Conservation (phyloP, 2,113 vertebrate species). For the Micronycteris hirsuta region DNA sequence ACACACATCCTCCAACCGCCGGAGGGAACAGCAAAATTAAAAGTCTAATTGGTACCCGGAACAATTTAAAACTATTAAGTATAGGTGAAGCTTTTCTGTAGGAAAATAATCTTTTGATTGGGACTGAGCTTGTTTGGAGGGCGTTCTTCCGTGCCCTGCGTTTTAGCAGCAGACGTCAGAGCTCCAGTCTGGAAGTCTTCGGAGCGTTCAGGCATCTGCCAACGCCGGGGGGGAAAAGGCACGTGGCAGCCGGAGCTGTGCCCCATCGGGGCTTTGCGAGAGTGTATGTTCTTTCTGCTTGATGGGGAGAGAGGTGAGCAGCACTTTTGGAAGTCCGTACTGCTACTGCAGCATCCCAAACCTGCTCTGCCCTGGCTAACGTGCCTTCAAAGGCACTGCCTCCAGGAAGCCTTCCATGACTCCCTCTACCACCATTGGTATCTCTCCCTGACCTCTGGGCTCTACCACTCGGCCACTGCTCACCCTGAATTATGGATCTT, state of each 20-base stretch:
- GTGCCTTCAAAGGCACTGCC: neutral
- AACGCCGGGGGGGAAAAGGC: neutral
- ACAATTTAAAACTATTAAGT: constrained; percentile 69
- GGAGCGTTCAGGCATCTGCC: neutral
- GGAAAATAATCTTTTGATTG: constrained; percentile 73
- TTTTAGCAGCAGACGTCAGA: neutral
- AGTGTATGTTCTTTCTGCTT: neutral
- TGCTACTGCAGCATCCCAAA: neutral
- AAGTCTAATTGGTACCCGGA: constrained; percentile 58
- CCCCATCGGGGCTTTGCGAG: neutral
- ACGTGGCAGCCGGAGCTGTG: neutral
- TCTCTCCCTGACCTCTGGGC: neutral
- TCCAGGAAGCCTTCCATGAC: constrained; percentile 2
- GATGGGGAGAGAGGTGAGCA: neutral
- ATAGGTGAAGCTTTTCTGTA: constrained; percentile 69
- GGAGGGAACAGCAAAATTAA: constrained; percentile 61
- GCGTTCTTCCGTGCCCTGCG: neutral
- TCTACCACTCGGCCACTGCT: neutral
- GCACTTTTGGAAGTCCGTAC: neutral
- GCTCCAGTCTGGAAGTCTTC: neutral
- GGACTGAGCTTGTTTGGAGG: constrained; percentile 57
- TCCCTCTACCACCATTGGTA: neutral
- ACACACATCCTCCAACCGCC: constrained; percentile 37
- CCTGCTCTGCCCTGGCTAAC: neutral
- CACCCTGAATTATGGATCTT: neutral